Evolutionary conservation across 2,113 vertebrate species (phyloP).

Genomic region (Nicator chloris): DNA sequence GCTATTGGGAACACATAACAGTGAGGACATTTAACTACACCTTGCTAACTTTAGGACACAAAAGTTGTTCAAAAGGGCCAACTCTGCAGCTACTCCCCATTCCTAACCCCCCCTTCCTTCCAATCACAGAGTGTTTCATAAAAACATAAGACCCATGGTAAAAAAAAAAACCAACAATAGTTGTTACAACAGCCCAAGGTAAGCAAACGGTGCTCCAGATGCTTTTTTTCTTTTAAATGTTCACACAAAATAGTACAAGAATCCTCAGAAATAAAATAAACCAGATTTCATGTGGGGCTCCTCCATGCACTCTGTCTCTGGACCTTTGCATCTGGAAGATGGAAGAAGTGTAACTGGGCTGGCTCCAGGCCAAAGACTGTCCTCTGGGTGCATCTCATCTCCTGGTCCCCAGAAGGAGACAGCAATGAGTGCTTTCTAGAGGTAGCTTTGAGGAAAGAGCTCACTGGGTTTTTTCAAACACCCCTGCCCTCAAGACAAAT

Average conservation of each 20-base stretch:
- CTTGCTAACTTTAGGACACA: background rate
- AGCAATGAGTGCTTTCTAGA: background rate
- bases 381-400: background rate
- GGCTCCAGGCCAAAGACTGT: background rate
- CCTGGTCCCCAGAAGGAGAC: background rate
- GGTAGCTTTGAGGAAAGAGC: background rate
- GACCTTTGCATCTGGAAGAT: background rate
- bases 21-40: background rate
- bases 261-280: background rate
- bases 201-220: background rate
- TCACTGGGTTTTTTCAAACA: background rate
- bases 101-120: background rate
- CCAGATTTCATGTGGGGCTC: background rate
- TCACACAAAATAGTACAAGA: background rate
- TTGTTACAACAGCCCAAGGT: background rate
- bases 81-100: background rate
- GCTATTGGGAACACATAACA: background rate
- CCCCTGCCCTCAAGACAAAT: background rate
- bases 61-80: background rate
- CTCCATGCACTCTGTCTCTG: background rate
- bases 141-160: background rate
- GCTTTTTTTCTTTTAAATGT: background rate
- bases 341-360: background rate
- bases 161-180: background rate
- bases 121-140: background rate